These are phyloP conservation scores for Oceanodroma leucorhoa DNA, from an alignment of 2,797 vertebrate species.

Conservation along the genomic window DNA sequence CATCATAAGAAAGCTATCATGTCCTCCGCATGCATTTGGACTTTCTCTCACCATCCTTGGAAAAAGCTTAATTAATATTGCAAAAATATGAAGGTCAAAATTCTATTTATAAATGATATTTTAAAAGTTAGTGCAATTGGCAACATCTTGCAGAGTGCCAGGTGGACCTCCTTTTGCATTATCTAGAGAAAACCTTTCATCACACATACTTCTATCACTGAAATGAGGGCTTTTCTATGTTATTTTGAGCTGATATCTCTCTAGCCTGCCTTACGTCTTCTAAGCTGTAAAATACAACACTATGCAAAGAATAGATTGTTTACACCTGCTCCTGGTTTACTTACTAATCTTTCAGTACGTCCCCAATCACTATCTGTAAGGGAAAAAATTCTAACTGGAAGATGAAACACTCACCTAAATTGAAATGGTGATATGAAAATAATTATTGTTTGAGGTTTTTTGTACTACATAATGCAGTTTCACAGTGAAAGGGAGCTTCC, in stretches of 20 bases:
- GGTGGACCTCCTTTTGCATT: not conserved
- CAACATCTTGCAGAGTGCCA: not conserved
- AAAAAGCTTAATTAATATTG: constrained; percentile 17
- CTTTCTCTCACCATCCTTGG: not conserved
- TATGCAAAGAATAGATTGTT: not conserved
- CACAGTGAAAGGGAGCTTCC: not conserved
- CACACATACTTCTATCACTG: not conserved
- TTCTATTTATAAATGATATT: constrained; percentile 45
- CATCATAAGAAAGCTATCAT: not conserved
- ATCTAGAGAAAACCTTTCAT: not conserved
- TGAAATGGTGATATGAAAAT: not conserved
- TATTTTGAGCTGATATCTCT: not conserved
- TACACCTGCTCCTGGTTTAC: not conserved
- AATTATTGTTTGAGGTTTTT: not conserved
- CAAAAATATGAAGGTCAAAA: constrained; percentile 39
- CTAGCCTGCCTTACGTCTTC: not conserved
- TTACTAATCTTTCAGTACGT: not conserved
- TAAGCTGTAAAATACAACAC: not conserved
- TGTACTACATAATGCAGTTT: not conserved
- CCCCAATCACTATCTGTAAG: not conserved
- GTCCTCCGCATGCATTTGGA: not conserved
- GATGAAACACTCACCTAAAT: not conserved
- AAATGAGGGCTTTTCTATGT: not conserved
- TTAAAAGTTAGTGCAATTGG: constrained; percentile 4
- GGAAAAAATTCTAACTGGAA: not conserved